Base-by-base conservation (phyloP, 2,797 vertebrate genomes). In the Squalus acanthias region DNA sequence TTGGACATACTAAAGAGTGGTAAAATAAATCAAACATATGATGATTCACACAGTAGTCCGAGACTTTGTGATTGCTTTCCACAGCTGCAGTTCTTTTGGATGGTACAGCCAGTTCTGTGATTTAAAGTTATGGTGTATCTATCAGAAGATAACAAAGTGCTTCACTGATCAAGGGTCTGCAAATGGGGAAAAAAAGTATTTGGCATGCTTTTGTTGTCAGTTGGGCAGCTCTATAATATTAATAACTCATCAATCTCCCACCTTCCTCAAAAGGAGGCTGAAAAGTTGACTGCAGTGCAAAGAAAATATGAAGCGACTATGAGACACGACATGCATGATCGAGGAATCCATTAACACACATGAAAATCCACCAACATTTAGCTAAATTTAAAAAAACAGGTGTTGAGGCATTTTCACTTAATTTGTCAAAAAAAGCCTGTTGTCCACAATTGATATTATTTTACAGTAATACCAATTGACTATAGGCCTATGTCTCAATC, bases 41-140 rank as follows among this genome's bases (percentile, higher is more conserved):
- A 33, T 57, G 57, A 89, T 89, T 89, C 53, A 89, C 57, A 63
- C 12, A 60, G 53, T 60, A 33, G 26, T 13, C 4, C 63, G 57
- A 89, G 12, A 63, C 26, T 4, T 26, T 9, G 74, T 53, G 50
- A 88, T 9, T 88, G 22, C 87, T 89, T 89, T 89, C 53, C 87
- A 89, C 24, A 89, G 53, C 87, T 33, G 88, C 53, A 89, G 12
- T 60, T 33, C 26, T 57, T 89, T 29, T 60, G 53, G 57, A 24
- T 60, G 63, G 88, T 60, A 91, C 88, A 91, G 57, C 88, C 88
- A 91, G 88, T 91, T n/a, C 88, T n/a, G n/a, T 82, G 82, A 50
- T 85, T 85, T 85, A 7, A 85, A 91, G 53, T 17, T 15, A 33
- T 91, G 60, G 60, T 91, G n/a, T 91, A 91, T 91, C 88, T 60